These are phyloP conservation scores for Turnix velox DNA, from an alignment of 2,113 vertebrate genomes.

Conservation along the genomic window DNA sequence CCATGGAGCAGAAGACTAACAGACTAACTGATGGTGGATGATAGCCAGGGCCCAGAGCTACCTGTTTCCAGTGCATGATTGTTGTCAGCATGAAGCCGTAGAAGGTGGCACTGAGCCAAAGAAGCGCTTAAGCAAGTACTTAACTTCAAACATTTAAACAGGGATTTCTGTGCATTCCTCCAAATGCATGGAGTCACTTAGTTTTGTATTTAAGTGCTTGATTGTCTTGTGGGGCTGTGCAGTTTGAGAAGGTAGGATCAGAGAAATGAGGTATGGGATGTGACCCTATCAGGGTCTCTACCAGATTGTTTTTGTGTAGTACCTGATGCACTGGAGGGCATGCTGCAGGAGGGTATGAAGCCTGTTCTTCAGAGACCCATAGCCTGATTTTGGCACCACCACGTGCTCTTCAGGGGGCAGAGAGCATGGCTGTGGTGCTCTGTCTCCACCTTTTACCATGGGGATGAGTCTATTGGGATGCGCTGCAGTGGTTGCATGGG, in stretches of 20 bases:
- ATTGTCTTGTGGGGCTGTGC: background rate
- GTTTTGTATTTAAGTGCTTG: background rate
- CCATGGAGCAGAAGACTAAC: background rate
- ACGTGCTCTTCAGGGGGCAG: rapidly evolving
- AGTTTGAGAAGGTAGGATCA: background rate
- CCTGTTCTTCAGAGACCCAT: background rate
- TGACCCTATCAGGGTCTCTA: background rate
- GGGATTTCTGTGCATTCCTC: background rate
- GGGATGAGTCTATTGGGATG: rapidly evolving
- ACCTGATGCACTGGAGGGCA: background rate
- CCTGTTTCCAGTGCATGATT: background rate
- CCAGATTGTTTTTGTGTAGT: rapidly evolving
- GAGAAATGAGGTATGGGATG: background rate
- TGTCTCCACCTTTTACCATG: background rate
- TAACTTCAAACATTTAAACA: background rate
- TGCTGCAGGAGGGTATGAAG: background rate
- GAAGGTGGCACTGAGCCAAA: background rate
- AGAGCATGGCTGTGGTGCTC: rapidly evolving
- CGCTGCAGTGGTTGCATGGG: rapidly evolving
- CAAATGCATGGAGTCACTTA: background rate
- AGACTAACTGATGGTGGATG: background rate
- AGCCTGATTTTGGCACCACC: background rate
- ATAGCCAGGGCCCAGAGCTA: background rate
- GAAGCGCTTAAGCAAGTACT: background rate
- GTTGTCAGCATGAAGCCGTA: background rate